Base-by-base conservation (phyloP, 2,797 vertebrate genomes). In the Characodon lateralis region DNA sequence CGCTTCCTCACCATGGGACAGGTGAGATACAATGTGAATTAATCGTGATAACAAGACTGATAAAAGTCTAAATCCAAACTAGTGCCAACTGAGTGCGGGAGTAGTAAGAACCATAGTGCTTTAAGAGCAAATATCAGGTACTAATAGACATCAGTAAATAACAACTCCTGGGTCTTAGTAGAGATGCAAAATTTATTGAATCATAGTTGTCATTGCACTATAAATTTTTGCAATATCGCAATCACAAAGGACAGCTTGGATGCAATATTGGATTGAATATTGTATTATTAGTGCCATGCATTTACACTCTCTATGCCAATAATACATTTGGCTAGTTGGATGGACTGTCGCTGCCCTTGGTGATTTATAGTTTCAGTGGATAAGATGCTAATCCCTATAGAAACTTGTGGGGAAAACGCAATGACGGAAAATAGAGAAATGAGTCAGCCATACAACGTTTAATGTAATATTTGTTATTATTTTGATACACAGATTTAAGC, bases 1-100 rank as follows among this genome's bases (percentile, higher is more conserved):
- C 92, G 92, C 20, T 84, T 95, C 83, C 92, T 95, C 13, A 55
- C 83, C 13, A 18, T 95, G 81, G 95, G 85, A 76, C 92, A 94
- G 89, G 95, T 95, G 76, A 28, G 82, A 53, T 8, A 0, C 2
- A 26, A 16, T 13, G n/a, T 0, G 39, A 26, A 28, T 43, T 31
- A 6, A 31, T 31, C 31, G 14, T 56, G 66, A 2, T 26, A 71
- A 68, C 18, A 58, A 69, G 24, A 71, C 16, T 46, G 31, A 22
- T 3, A 48, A 14, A 22, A n/a, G 39, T 59, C 24, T 43, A 41
- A 2, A 26, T 55, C 16, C 18, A 72, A 18, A 28, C n/a, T 39
- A 6, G 28, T 20, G 35, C 18, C 10, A 22, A 41, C 35, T 41
- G 22, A 66, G 39, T 8, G 18, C 12, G 31, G 35, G 18, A 20